Evolutionary conservation across 1,140 invertebrate species (phyloP).

Genomic region (Drosophila persimilis): DNA sequence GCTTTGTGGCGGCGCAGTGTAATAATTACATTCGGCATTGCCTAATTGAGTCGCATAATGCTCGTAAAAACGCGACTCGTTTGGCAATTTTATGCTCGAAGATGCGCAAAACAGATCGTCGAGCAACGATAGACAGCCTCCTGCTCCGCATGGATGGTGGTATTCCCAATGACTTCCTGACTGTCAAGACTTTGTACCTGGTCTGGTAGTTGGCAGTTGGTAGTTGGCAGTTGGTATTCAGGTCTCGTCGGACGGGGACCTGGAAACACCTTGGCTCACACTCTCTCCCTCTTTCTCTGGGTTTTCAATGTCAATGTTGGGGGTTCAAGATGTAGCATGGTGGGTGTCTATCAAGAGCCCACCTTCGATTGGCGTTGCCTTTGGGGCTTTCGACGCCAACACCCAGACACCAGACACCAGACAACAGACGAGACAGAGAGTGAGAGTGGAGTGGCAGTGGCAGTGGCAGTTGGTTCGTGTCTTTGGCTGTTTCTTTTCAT

Average conservation of each 20-base stretch:
- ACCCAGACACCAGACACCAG: constrained; percentile 13
- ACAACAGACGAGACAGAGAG: not conserved
- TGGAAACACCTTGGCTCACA: too few species aligned
- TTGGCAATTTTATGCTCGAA: constrained; percentile 55
- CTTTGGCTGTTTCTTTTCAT: constrained; percentile 18
- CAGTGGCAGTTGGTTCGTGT: not conserved
- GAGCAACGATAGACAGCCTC: constrained; percentile 2
- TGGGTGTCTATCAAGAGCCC: constrained; percentile 25
- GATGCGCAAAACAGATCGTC: constrained; percentile 32
- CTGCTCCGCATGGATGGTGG: constrained; percentile 10
- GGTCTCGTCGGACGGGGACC: not conserved
- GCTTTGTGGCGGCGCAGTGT: constrained; percentile 3
- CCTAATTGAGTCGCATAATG: constrained; percentile 66
- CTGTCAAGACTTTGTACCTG: constrained; percentile 1
- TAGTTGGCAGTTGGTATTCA: constrained; percentile 31
- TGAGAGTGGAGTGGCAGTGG: constrained; percentile 9
- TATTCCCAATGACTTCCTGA: constrained; percentile 33
- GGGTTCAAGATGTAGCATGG: constrained; percentile 5
- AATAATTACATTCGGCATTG: constrained; percentile 34
- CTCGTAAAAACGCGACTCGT: constrained; percentile 25
- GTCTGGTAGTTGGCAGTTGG: not conserved
- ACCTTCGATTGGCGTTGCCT: constrained; percentile 13
- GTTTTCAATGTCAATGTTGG: constrained; percentile 71
- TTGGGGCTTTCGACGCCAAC: constrained; percentile 56
- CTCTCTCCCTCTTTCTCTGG: not conserved